A percentile compares a stretch with the other conserved stretches of the same genome.
These are phyloP conservation scores for Brachionus sp. DNA, from an alignment of 1,140 invertebrate genomes.

Conservation along the genomic window DNA sequence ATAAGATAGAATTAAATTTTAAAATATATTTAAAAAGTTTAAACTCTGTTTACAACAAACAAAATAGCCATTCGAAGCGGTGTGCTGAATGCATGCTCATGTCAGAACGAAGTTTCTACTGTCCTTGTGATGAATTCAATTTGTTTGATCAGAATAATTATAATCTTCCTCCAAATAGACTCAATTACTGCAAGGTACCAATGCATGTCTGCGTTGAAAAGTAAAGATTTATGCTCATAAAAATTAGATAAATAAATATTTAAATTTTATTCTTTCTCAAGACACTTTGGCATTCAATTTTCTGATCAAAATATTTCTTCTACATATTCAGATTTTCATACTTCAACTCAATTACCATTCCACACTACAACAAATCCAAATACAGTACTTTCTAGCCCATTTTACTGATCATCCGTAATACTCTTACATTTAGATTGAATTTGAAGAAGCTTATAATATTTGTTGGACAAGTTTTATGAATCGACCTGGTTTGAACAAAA, in stretches of 20 bases:
- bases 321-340: not conserved
- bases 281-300: not conserved
- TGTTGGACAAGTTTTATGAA: slow-evolving; percentile 8
- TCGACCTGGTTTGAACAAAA: not conserved
- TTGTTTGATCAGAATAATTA: slow-evolving; percentile 19
- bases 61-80: not conserved
- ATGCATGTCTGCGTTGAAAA: slow-evolving; percentile 16
- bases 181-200: not conserved
- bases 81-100: slow-evolving; percentile 30
- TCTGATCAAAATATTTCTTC: not conserved
- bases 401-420: not conserved
- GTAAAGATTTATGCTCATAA: not conserved
- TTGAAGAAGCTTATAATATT: not conserved
- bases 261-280: not conserved
- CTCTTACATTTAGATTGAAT: not conserved
- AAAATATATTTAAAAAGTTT: not conserved
- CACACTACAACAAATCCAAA: not conserved
- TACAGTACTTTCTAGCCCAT: not conserved
- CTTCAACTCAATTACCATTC: not conserved
- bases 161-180: not conserved
- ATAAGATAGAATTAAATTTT: not conserved
- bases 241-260: not conserved
- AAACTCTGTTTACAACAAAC: slow-evolving; percentile 5
- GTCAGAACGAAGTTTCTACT: slow-evolving; percentile 28
- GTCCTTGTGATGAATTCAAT: slow-evolving; percentile 41